These are phyloP conservation scores for Mesopsocus fuscifrons DNA, from an alignment of 2,888 invertebrate species.

Conservation along the genomic window DNA sequence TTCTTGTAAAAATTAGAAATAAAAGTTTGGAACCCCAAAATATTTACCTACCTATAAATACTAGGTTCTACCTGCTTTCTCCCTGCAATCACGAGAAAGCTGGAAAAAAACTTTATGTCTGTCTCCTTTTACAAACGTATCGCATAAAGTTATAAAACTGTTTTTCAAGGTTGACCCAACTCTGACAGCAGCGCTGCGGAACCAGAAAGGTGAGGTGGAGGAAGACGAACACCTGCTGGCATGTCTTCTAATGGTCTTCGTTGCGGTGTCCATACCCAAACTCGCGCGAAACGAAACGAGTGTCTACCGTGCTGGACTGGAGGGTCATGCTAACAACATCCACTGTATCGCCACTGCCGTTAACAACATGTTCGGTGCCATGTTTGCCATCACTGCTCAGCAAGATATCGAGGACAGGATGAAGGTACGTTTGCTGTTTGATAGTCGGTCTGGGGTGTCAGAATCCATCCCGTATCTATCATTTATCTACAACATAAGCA, in stretches of 20 bases:
- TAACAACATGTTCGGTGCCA: conserved; percentile 86
- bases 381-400: conserved; percentile 90
- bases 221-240: conserved; percentile 87
- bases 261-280: conserved; percentile 92
- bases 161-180: conserved; percentile 62
- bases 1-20: too few relatives aligned
- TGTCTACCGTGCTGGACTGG: conserved; percentile 67
- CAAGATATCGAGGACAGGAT: conserved; percentile 94
- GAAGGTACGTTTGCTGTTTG: conserved; percentile 85
- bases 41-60: too few relatives aligned
- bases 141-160: too few relatives aligned
- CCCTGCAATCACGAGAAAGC: too few relatives aligned
- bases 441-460: too few relatives aligned
- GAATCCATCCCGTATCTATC: too few relatives aligned
- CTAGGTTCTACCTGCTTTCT: too few relatives aligned
- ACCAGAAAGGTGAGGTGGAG: conserved; percentile 63
- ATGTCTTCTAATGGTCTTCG: conserved; percentile 95
- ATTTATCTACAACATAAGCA: too few relatives aligned
- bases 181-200: conserved; percentile 70
- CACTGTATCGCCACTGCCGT: conserved; percentile 96
- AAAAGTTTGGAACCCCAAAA: too few relatives aligned
- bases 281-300: conserved; percentile 80
- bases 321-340: conserved; percentile 96
- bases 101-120: too few relatives aligned
- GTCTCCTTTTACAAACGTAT: too few relatives aligned